Percentiles rank a stretch among this genome's conserved stretches.
Evolutionary conservation across 2,888 invertebrate genomes (phyloP).

Genomic region (Brassicogethes aeneus): DNA sequence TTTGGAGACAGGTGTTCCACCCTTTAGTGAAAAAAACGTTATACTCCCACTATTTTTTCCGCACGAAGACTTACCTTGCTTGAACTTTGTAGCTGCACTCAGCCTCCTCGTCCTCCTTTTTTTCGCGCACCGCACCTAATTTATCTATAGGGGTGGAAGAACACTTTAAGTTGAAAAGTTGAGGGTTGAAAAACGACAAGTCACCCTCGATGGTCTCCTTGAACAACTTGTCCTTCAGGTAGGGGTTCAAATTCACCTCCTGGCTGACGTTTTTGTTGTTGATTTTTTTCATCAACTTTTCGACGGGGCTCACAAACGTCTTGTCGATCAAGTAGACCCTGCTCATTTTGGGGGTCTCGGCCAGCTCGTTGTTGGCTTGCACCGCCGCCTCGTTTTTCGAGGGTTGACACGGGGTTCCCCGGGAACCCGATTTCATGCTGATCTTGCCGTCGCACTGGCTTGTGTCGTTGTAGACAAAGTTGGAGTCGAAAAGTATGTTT

Average conservation of each 20-base stretch:
- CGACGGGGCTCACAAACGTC: background rate
- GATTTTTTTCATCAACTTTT: too few species aligned
- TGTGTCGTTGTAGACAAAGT: conserved; percentile 11
- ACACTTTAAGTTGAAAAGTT: conserved; percentile 23
- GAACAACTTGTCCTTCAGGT: conserved; percentile 17
- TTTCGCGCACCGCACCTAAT: conserved; percentile 1
- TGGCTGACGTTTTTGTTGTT: conserved; percentile 2
- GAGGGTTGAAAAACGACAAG: conserved; percentile 28
- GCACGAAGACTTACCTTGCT: conserved; percentile 6
- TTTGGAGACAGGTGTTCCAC: background rate
- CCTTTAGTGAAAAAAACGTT: background rate
- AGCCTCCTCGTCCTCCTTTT: conserved; percentile 8
- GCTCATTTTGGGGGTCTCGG: conserved; percentile 15
- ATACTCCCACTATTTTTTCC: too few species aligned
- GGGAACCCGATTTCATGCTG: too few species aligned
- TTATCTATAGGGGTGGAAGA: conserved; percentile 29
- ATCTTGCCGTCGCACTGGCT: conserved; percentile 7
- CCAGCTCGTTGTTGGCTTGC: conserved; percentile 1
- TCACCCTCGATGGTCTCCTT: conserved; percentile 24
- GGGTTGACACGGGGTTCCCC: conserved; percentile 2
- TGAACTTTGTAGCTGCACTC: conserved; percentile 7
- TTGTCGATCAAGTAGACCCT: conserved; percentile 1
- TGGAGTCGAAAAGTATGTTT: conserved; percentile 23
- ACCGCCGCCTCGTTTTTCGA: background rate
- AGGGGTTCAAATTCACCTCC: conserved; percentile 21